Evolutionary conservation across 2,113 vertebrate species (phyloP), one percentile per base, ranked within the genome.

Genomic region (Limnothrissa miodon): DNA sequence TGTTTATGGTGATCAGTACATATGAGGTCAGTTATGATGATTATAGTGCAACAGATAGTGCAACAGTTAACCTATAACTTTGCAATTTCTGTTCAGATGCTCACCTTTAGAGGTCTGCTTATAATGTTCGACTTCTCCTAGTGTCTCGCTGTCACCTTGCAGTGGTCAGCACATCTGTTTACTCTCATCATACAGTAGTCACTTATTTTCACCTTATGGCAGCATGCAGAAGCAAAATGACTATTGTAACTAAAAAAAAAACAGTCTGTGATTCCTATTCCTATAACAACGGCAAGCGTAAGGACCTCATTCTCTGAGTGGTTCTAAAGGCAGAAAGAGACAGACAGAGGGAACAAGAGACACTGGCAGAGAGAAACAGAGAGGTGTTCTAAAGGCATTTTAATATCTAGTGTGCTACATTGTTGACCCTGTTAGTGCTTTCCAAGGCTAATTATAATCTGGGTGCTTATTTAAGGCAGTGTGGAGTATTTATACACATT

Each of bases 371-470:
- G 42, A 42, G 42, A n/a, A n/a, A 51, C 2, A 51, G 45, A 48
- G 13, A 56, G 51, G 51, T 23, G 19, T 56, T 79, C 84, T 74
- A 74, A 74, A 15, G 11, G 66, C 19, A 85, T 90, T 74, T 13
- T 74, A 82, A 88, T 93, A 90, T 91, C 89, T 86, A 83, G 89
- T 94, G 93, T 94, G 93, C 93, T 93, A 93, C 93, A 93, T 94
- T 89, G 84, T 87, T 89, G 93, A 93, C 93, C 93, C 92, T 92
- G 89, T 93, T 93, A 92, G 79, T 87, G 88, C 89, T 91, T 90
- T 87, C 42, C 6, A 4, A 42, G 42, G 89, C 93, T 95, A 94
- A 95, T 95, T 94, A 93, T 95, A 94, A 91, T 87, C 89, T 84
- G 82, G 78, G 79, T 88, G 87, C 89, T 88, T 95, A 93, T 95